Base-by-base conservation (phyloP, 2,888 invertebrate species). In the Eupithecia pulchellata region DNA sequence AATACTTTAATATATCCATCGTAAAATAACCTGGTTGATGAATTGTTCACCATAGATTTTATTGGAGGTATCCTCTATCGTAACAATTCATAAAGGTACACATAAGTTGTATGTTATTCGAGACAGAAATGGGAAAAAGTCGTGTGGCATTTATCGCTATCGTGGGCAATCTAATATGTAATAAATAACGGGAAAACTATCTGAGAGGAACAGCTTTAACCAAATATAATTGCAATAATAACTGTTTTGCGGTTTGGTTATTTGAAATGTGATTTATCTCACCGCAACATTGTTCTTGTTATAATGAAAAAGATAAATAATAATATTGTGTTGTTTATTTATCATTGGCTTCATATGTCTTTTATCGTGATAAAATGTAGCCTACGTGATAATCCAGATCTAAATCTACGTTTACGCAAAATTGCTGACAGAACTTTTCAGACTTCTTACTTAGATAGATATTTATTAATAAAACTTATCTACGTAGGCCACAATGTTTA, bases 171-270 rank as follows among this genome's bases (percentile, higher is more conserved):
- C 68, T 71, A 66, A 75, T 75, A 73, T 72, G 73, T 71, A 73
- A 77, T 77, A 75, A 74, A 77, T 74, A 77, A 72, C 62, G 52
- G 66, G 61, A 64, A 69, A 69, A 75, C 74, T 68, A 71, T 72
- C 69, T 62, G 60, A 64, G 57, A 39, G 62, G 58, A 61, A 66
- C 47, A 68, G 61, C 67, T 64, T 69, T 69, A 66, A 73, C 71
- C 63, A 63, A 73, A 73, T 67, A 69, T 67, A 57, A 76, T 71
- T 73, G 74, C 71, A 69, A 68, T 66, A 71, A 74, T 74, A 76
- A 65, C 65, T 72, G 72, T 69, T 69, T 64, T 69, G 68, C 58
- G 71, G 66, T 74, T 70, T 64, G 67, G 60, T 71, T 71, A 66
- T 62, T 67, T 62, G 25, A 42, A 42, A 65, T 36, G 39, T 64